A percentile compares a stretch with the other conserved stretches of the same genome.
phyloP scores from a whole-genome alignment of 2,888 invertebrate species.

The Vesta saturnalis region DNA sequence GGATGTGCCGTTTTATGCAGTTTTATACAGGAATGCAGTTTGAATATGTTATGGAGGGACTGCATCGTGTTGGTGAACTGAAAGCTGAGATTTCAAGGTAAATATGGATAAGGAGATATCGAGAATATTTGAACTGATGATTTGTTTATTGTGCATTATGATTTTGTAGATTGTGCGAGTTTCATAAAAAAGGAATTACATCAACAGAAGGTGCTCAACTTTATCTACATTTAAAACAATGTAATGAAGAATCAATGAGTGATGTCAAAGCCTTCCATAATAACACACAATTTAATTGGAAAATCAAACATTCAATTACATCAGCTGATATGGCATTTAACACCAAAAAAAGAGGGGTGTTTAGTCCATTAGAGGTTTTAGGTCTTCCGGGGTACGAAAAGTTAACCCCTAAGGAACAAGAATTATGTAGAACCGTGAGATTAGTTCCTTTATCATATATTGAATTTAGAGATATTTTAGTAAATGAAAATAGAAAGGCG shows the following conservation, averaged over 20 bases:
- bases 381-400: constrained; percentile 83
- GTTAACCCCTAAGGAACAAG: constrained; percentile 74
- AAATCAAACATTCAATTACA: constrained; percentile 40
- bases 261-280: constrained; percentile 61
- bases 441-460: constrained; percentile 81
- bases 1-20: constrained; percentile 78
- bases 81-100: constrained; percentile 68
- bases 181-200: constrained; percentile 76
- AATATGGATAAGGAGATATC: constrained; percentile 31
- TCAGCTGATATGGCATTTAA: constrained; percentile 23
- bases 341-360: constrained; percentile 58
- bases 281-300: constrained; percentile 55
- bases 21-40: constrained; percentile 77
- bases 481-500: constrained; percentile 79
- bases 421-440: constrained; percentile 79
- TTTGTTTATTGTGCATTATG: neutral
- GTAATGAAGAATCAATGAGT: constrained; percentile 67
- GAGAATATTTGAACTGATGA: neutral
- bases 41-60: constrained; percentile 80
- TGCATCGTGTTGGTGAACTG: constrained; percentile 76
- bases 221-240: constrained; percentile 72
- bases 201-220: constrained; percentile 71
- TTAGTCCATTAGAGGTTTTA: constrained; percentile 71
- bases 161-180: constrained; percentile 68
- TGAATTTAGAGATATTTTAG: constrained; percentile 78